phyloP scores from a whole-genome alignment of 2,113 vertebrate genomes.

The Onychostoma macrolepis region DNA sequence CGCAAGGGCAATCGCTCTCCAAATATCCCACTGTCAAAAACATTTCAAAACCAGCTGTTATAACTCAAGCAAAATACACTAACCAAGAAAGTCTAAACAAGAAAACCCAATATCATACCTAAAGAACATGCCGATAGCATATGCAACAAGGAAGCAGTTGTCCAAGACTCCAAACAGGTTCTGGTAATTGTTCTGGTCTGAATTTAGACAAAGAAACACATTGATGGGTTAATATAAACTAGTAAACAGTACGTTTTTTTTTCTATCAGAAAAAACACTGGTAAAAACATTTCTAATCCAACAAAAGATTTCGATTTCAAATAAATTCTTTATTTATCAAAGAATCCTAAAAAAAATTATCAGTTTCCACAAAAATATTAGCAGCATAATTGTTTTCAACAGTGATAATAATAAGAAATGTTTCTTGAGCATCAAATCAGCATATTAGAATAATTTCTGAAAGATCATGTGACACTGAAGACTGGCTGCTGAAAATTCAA shows the following conservation, averaged over 20 bases:
- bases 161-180: conserved; percentile 89
- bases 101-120: conserved; percentile 75
- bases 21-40: conserved; percentile 85
- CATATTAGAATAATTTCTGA: background rate
- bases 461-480: background rate
- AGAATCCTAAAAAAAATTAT: background rate
- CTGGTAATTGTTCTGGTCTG: conserved; percentile 90
- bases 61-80: background rate
- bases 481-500: background rate
- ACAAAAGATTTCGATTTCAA: background rate
- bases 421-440: background rate
- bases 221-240: background rate
- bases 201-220: background rate
- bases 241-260: background rate
- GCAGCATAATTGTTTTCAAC: background rate
- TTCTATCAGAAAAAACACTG: background rate
- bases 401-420: background rate
- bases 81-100: background rate
- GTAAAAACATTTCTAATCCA: background rate
- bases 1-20: conserved; percentile 94
- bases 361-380: background rate
- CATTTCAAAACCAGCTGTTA: conserved; percentile 1
- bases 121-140: conserved; percentile 97
- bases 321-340: background rate
- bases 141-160: conserved; percentile 93